Evolutionary conservation across 2,113 vertebrate species (phyloP).

Genomic region (Pluvialis apricaria): DNA sequence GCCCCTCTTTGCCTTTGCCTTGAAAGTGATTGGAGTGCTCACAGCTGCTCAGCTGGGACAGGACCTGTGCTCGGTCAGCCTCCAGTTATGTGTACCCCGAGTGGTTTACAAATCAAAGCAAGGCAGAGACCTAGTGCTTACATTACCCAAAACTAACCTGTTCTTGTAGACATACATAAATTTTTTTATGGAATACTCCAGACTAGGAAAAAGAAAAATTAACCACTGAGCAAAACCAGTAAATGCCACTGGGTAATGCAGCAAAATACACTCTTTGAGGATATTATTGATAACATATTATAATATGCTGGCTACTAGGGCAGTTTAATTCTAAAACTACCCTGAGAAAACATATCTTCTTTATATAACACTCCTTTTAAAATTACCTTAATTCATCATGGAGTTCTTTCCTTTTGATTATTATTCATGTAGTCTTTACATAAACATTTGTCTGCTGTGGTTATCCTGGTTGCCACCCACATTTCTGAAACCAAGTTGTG

Average conservation of each 20-base stretch:
- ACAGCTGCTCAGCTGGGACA: neutral
- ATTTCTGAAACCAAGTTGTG: neutral
- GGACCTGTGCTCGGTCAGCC: neutral
- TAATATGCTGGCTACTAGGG: neutral
- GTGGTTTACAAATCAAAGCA: neutral
- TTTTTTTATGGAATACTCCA: neutral
- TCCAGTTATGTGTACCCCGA: neutral
- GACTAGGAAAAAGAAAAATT: neutral
- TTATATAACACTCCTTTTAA: neutral
- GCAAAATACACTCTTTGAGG: neutral
- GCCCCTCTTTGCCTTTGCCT: neutral
- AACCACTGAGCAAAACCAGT: neutral
- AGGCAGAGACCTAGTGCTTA: neutral
- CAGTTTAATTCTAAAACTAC: neutral
- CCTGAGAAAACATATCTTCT: neutral
- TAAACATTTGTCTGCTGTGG: neutral
- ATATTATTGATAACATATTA: neutral
- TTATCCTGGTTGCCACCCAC: neutral
- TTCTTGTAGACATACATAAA: neutral
- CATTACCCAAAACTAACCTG: neutral
- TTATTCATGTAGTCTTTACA: neutral
- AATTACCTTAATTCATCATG: neutral
- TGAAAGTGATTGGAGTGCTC: neutral
- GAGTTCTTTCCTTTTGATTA: neutral
- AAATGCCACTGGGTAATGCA: neutral